Conservation (phyloP, 1,140 invertebrate species). For the Ceratina australensis region DNA sequence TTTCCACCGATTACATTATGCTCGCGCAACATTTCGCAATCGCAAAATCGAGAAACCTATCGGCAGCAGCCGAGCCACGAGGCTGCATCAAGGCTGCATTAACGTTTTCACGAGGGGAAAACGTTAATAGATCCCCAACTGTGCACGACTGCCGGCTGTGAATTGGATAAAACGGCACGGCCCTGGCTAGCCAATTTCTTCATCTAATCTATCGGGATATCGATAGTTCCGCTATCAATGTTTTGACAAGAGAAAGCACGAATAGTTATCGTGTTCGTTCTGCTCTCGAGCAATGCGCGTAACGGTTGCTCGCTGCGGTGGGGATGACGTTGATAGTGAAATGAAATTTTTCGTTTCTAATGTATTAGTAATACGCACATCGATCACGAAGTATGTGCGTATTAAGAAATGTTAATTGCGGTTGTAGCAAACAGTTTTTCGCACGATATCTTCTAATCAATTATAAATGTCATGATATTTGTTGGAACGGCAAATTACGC, state of each 20-base stretch:
- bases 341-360: background rate
- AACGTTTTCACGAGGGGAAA: constrained; percentile 54
- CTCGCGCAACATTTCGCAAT: constrained; percentile 46
- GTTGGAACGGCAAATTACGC: background rate
- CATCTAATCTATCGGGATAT: constrained; percentile 28
- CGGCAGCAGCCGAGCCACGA: background rate
- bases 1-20: constrained; percentile 23
- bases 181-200: constrained; percentile 38
- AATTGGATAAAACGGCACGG: constrained; percentile 53
- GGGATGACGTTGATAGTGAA: background rate
- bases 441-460: background rate
- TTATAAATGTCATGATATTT: background rate
- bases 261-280: background rate
- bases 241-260: constrained; percentile 5
- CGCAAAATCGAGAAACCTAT: constrained; percentile 43
- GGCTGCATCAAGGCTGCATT: constrained; percentile 29
- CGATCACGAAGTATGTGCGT: background rate
- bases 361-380: background rate
- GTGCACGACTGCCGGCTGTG: constrained; percentile 33
- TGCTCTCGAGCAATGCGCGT: background rate
- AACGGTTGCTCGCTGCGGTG: background rate
- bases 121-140: constrained; percentile 43
- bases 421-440: background rate
- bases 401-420: background rate
- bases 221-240: constrained; percentile 16